Evolutionary conservation across 1,140 invertebrate genomes (phyloP), one percentile per base, ranked within the genome.

Genomic region (Homarus americanus): DNA sequence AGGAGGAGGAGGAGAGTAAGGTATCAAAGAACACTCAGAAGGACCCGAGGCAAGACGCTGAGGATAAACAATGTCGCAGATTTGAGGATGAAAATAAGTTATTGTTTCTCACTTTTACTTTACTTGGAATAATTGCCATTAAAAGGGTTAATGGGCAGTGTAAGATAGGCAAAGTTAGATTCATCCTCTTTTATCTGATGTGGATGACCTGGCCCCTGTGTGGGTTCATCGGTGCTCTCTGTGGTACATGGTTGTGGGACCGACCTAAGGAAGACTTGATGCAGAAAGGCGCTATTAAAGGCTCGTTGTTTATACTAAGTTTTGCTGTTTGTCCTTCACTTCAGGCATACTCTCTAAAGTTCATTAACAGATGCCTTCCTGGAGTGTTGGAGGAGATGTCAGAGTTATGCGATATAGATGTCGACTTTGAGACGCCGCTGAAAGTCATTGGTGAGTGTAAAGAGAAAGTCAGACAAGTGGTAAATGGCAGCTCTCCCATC

Each of bases 331-430:
- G 66, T 9, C 82, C 82, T 2, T 9, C 82, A 17, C 34, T 83
- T 5, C 82, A 83, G 32, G 82, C 82, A 2, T 83, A 83, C 82
- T 83, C 82, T 34, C 58, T 83, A 12, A 83, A 83, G 36, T 83
- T 69, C 34, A 83, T 83, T 0, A 83, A 58, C 7, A 66, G 69
- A 41, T 38, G 53, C 34, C 38, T 83, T 12, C 82, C 82, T 2
- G 36, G 69, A 40, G 38, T 69, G n/a, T 41, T 83, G 53, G 9
- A 66, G 34, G 28, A 66, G 1, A 83, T 83, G 20, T 66, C 53
- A 7, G 28, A 41, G 63, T 41, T 83, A 2, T 24, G 34, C 38
- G 2, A 17, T 15, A 24, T 83, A n/a, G 32, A 83, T 1, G 53
- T 41, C 36, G 53, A 41, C 28, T 83, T 83, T 69, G 38, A 83